Conservation (phyloP, 2,113 vertebrate genomes). For the Petrocephalus microphthalmus region DNA sequence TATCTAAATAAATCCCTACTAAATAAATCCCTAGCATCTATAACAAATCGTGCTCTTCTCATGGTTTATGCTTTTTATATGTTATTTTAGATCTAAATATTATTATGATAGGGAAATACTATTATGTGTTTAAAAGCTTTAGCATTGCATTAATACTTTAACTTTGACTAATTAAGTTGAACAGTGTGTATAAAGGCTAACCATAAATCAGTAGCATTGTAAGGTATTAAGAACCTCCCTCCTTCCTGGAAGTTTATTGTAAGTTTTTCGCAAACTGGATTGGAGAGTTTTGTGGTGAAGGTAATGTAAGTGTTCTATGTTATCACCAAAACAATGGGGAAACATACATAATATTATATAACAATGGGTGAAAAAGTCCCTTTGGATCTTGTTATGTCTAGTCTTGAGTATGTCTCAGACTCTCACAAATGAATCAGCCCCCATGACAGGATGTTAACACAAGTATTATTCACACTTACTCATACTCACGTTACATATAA, state of each 20-base stretch:
- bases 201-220: background rate
- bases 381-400: background rate
- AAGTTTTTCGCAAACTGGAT: background rate
- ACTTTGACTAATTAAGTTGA: background rate
- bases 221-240: background rate
- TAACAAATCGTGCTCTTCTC: background rate
- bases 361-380: background rate
- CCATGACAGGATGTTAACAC: background rate
- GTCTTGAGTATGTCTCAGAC: background rate
- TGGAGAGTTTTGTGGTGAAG: background rate
- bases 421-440: background rate
- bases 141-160: background rate
- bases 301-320: background rate
- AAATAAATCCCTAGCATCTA: too few relatives aligned
- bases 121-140: background rate
- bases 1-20: background rate
- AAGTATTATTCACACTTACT: background rate
- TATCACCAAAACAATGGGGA: slow-evolving; percentile 12
- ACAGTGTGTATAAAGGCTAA: background rate
- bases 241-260: background rate
- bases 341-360: background rate
- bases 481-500: background rate
- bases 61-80: background rate
- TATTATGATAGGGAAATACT: background rate
- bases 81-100: background rate